Evolutionary conservation across 2,888 invertebrate species (phyloP), one percentile per base, ranked within the genome.

Genomic region (Tetanocera ferruginea): DNA sequence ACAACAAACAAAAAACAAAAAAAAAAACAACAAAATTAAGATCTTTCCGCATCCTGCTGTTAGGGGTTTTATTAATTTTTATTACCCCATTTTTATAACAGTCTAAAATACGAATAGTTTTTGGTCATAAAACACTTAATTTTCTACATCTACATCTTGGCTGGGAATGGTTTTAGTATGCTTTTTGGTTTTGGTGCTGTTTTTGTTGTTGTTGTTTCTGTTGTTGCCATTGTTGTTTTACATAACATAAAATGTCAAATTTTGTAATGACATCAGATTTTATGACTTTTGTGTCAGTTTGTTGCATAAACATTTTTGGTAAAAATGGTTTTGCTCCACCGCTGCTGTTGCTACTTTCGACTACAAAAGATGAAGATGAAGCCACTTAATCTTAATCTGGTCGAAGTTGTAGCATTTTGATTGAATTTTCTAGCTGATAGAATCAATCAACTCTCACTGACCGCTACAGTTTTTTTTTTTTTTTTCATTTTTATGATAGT

Each of bases 21-120:
- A 14, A 43, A 43, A 8, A 3, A 6, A 6, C 11, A 43, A 43
- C 4, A 43, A 43, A 43, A 43, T 43, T 43, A 43, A 43, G 43
- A 43, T 43, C 43, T 43, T 43, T 43, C 43, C 43, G 43, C 43
- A 43, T 43, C 43, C 43, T 43, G 43, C 11, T 43, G 43, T 43
- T 43, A 43, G 37, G 51, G 70, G n/a, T 72, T 72, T 55, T 72
- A 72, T 72, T 57, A 60, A 72, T 72, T 72, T 72, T 72, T 72
- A 72, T 72, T 57, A 43, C 72, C 14, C 43, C 9, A 60, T 72
- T 55, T 72, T 72, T 72, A 72, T 51, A 72, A 60, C 72, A 31
- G 19, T 72, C 60, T 60, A 34, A 60, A 72, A 67, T 60, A 28
- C 23, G 60, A 60, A 23, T 60, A 72, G 57, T 72, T 72, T 37